phyloP scores from a whole-genome alignment of 2,888 invertebrate genomes.

The Euclidia mi region DNA sequence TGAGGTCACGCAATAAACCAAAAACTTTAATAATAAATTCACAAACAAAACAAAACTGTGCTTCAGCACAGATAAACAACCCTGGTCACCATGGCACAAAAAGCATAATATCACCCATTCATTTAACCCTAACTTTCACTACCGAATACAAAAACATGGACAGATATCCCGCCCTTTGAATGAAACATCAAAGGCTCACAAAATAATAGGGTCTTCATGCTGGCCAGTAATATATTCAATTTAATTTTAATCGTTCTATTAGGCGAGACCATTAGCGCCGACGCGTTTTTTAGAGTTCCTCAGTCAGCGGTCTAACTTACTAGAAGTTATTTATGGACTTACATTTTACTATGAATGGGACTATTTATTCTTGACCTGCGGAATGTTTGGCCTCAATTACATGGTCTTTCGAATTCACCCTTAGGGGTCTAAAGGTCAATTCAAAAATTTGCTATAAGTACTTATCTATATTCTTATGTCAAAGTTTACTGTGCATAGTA shows the following conservation, averaged over 20 bases:
- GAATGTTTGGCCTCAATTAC: no score
- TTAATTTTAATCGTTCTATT: slow-evolving; percentile 53
- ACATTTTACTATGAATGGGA: no score
- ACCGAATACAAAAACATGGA: neutral
- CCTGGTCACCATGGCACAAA: neutral
- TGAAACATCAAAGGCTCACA: slow-evolving; percentile 28
- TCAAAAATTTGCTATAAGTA: no score
- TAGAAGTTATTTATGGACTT: neutral
- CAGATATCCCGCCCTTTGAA: slow-evolving; percentile 21
- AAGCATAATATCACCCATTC: neutral
- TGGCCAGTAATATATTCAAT: slow-evolving; percentile 47
- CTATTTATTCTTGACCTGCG: no score
- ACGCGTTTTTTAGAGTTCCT: slow-evolving; percentile 35
- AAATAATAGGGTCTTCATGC: slow-evolving; percentile 37
- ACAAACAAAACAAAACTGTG: neutral
- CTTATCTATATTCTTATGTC: no score
- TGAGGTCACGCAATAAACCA: no score
- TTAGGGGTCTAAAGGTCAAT: no score
- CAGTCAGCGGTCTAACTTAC: slow-evolving; percentile 6
- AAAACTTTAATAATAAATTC: neutral
- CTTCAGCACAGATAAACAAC: neutral
- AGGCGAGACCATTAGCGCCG: slow-evolving; percentile 35
- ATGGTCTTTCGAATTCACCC: no score
- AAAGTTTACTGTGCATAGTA: no score
- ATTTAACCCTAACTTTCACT: neutral